Conservation (phyloP, 2,888 invertebrate species). For the Temnothorax unifasciatus region DNA sequence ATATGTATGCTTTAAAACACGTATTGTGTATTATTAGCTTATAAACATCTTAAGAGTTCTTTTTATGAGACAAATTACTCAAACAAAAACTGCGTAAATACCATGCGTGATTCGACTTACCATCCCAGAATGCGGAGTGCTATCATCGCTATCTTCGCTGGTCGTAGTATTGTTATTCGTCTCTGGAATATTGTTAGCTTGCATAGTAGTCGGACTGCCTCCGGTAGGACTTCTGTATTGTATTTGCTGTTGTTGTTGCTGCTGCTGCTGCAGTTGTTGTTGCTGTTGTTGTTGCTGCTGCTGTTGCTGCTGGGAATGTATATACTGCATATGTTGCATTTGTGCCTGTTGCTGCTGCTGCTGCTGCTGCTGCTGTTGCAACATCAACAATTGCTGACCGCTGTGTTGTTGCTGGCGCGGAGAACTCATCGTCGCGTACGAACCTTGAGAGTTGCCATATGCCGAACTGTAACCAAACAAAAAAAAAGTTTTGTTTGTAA, state of each 20-base stretch:
- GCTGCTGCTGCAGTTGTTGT: slow-evolving; percentile 82
- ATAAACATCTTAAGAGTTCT: background rate
- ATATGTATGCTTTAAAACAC: background rate
- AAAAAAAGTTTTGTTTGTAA: background rate
- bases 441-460: slow-evolving; percentile 86
- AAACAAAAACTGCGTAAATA: background rate
- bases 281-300: slow-evolving; percentile 83
- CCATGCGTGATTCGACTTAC: slow-evolving; percentile 83
- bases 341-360: slow-evolving; percentile 81
- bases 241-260: slow-evolving; percentile 84
- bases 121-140: slow-evolving; percentile 90
- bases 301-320: slow-evolving; percentile 80
- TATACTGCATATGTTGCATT: slow-evolving; percentile 81
- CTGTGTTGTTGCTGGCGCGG: slow-evolving; percentile 89
- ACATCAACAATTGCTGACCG: slow-evolving; percentile 86
- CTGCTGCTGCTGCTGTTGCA: slow-evolving; percentile 84
- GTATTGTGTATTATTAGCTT: background rate
- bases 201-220: slow-evolving; percentile 88
- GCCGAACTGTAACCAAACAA: slow-evolving; percentile 81
- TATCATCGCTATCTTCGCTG: slow-evolving; percentile 95
- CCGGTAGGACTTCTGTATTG: slow-evolving; percentile 88
- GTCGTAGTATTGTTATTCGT: slow-evolving; percentile 90
- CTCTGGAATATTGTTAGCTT: slow-evolving; percentile 86
- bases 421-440: slow-evolving; percentile 89
- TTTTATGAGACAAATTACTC: background rate